A percentile compares a stretch with the other conserved stretches of the same genome.
Evolutionary conservation across 2,113 vertebrate genomes (phyloP).

Genomic region (Struthio camelus): DNA sequence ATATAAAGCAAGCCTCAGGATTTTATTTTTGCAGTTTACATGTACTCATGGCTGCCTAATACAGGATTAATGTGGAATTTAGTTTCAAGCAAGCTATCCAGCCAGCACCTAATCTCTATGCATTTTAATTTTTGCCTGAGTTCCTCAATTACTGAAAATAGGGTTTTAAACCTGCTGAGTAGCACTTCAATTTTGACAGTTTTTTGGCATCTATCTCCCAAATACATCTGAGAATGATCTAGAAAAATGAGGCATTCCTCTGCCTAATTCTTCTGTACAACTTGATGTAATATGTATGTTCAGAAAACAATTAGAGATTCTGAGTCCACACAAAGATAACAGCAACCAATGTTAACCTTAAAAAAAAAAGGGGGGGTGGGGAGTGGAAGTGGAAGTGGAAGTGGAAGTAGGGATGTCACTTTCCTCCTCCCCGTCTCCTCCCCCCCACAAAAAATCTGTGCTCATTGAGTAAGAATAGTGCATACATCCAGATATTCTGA

Average conservation of each 20-base stretch:
- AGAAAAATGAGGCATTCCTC: neutral
- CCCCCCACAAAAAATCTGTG: too few species aligned
- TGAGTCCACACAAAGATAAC: neutral
- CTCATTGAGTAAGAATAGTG: neutral
- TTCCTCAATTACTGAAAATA: neutral
- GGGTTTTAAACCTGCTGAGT: neutral
- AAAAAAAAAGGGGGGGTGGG: too few species aligned
- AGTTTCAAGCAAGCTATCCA: neutral
- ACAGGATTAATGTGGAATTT: neutral
- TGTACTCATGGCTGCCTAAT: neutral
- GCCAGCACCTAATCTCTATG: neutral
- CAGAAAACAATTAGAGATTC: neutral
- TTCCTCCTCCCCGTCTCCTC: too few species aligned
- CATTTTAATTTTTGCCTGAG: neutral
- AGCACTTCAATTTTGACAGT: neutral
- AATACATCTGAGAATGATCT: neutral
- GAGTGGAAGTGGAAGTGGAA: neutral
- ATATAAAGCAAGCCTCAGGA: neutral
- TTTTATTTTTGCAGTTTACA: neutral
- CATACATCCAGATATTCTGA: neutral
- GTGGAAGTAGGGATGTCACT: neutral
- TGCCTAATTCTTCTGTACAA: neutral
- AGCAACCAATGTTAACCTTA: neutral
- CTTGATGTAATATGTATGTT: neutral
- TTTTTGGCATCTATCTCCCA: neutral